Evolutionary conservation across 2,113 vertebrate genomes (phyloP).

Genomic region (Carassius carassius): DNA sequence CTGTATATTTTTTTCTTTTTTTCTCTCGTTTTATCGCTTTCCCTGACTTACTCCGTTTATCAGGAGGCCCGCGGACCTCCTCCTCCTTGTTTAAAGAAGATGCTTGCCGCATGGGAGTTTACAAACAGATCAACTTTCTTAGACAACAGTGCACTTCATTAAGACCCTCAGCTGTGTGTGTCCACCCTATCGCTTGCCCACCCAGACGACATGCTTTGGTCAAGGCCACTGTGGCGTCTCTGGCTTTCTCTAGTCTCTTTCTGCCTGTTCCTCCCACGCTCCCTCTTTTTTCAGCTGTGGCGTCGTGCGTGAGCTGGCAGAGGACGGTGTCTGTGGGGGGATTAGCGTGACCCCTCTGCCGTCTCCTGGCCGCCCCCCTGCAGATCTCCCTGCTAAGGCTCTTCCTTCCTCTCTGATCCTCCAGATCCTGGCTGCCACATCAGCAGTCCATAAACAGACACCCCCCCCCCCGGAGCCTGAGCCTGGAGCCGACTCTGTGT

Average conservation of each 20-base stretch:
- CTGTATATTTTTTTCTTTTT: constrained; percentile 20
- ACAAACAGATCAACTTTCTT: constrained; percentile 65
- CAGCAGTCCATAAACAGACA: constrained; percentile 15
- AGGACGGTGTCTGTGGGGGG: constrained; percentile 59
- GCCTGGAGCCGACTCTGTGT: constrained; percentile 58
- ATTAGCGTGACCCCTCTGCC: constrained; percentile 61
- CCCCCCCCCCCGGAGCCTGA: constrained; percentile 53
- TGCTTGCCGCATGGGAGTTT: constrained; percentile 51
- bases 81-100: constrained; percentile 50
- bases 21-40: not conserved
- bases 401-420: constrained; percentile 66
- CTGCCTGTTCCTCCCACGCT: constrained; percentile 26
- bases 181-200: constrained; percentile 54
- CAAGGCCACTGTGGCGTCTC: constrained; percentile 51
- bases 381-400: constrained; percentile 68
- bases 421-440: constrained; percentile 6
- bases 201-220: constrained; percentile 56
- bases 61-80: not conserved
- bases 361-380: constrained; percentile 63
- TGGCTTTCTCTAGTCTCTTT: constrained; percentile 39
- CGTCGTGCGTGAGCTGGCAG: constrained; percentile 63
- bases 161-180: constrained; percentile 49
- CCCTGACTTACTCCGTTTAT: constrained; percentile 6
- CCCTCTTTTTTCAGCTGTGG: constrained; percentile 63
- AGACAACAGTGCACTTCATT: constrained; percentile 61